Evolutionary conservation across 2,797 vertebrate species (phyloP), one percentile per base, ranked within the genome.

Genomic region (Crax fasciolata): DNA sequence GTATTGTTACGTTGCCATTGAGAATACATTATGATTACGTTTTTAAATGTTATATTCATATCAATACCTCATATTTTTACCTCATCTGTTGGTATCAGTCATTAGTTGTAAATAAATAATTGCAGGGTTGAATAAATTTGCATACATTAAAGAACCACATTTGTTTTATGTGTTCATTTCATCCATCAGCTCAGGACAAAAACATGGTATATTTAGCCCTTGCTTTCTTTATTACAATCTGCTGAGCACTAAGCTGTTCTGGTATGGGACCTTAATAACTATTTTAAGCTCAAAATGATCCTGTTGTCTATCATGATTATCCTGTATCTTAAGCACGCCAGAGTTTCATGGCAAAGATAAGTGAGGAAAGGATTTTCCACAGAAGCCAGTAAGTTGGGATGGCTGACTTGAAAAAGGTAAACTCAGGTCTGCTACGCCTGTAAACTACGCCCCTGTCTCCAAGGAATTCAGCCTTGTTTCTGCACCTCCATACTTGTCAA

Each of bases 1-100:
- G 97, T 91, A 96, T 93, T 93, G 94, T 97, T 98, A 97, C 94
- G 87, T 96, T 96, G 92, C 94, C 96, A 90, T 94, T 96, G 95
- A 95, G 95, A 96, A 97, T 96, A 96, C 96, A 71, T 87, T 97
- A 98, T 79, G 74, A 89, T 73, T 97, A 41, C 94, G 94, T 98
- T 97, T 96, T 98, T 93, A 97, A 95, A 97, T 97, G 97, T 97
- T 98, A 95, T 97, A 97, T 55, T 93, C 96, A 75, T 97, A 97
- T 97, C 98, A 98, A 97, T 98, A 98, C 98, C 98, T 98, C 98
- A 98, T 97, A 97, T 97, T 97, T 98, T 98, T 98, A 98, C 98
- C 98, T 98, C 97, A 94, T 94, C 94, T 97, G 94, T 97, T 97
- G 96, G 87, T 97, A 97, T 98, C 97, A 95, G 62, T 98, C 96